A percentile compares a stretch with the other conserved stretches of the same genome.
Evolutionary conservation across 2,113 vertebrate species (phyloP).

Genomic region (Neogobius melanostomus): DNA sequence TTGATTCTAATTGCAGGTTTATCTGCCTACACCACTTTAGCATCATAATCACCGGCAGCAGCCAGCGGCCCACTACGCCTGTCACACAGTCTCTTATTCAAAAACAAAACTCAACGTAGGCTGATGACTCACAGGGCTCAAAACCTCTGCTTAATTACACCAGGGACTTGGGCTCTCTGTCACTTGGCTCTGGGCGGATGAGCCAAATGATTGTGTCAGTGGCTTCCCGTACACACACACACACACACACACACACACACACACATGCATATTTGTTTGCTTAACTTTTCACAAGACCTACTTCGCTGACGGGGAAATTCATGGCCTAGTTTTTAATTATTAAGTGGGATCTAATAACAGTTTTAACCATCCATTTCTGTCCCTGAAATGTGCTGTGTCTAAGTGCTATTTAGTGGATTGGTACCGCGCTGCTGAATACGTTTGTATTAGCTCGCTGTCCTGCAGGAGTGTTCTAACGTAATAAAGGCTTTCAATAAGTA

Average conservation of each 20-base stretch:
- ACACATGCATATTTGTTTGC: slow-evolving; percentile 5
- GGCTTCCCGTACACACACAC: slow-evolving; percentile 13
- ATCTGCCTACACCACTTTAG: slow-evolving; percentile 27
- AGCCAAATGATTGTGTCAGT: slow-evolving; percentile 40
- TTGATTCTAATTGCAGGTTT: slow-evolving; percentile 46
- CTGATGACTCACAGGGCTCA: slow-evolving; percentile 44
- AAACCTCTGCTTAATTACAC: slow-evolving; percentile 51
- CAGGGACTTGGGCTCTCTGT: slow-evolving; percentile 35
- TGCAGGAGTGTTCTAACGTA: no score
- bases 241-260: not conserved
- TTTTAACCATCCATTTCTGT: not conserved
- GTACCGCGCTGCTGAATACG: not conserved
- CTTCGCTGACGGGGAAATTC: not conserved
- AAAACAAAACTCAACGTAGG: slow-evolving; percentile 22
- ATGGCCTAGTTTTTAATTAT: not conserved
- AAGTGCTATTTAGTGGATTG: not conserved
- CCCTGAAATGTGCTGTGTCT: not conserved
- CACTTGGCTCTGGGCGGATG: slow-evolving; percentile 45
- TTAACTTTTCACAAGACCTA: slow-evolving; percentile 8
- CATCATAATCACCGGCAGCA: slow-evolving; percentile 26
- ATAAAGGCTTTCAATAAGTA: no score
- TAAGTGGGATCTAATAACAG: not conserved
- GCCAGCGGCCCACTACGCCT: slow-evolving; percentile 21
- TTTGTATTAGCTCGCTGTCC: no score
- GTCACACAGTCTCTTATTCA: slow-evolving; percentile 32